Conservation (phyloP, 2,888 invertebrate species). For the Ornithoptera alexandrae region DNA sequence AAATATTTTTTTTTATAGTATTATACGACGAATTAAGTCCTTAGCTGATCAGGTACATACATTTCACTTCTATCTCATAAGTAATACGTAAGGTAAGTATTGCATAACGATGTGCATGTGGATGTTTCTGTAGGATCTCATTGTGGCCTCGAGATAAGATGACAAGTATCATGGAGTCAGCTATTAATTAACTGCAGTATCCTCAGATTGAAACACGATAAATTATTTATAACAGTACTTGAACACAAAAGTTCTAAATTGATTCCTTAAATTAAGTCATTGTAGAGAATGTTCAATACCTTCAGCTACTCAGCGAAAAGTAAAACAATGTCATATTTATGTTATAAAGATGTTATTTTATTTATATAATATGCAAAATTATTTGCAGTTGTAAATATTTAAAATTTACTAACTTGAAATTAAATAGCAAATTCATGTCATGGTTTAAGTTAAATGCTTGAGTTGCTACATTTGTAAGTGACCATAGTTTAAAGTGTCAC, state of each 20-base stretch:
- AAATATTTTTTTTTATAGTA: too few relatives aligned
- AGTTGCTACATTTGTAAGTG: constrained; percentile 28
- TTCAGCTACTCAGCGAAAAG: too few relatives aligned
- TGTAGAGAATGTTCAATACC: too few relatives aligned
- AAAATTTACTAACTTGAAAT: background rate
- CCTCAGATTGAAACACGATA: background rate
- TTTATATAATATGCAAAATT: background rate
- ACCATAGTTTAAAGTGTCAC: constrained; percentile 28
- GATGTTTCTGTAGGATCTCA: background rate
- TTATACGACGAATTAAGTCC: too few relatives aligned
- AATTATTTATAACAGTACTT: background rate
- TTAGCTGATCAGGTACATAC: too few relatives aligned
- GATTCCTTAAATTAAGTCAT: too few relatives aligned
- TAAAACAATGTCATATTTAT: too few relatives aligned
- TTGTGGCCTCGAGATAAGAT: background rate
- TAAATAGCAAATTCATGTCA: constrained; percentile 24
- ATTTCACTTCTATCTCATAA: too few relatives aligned
- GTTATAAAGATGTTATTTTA: background rate
- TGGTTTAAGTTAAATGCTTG: constrained; percentile 11
- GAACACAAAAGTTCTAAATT: background rate
- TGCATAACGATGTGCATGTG: background rate
- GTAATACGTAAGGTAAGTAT: too few relatives aligned
- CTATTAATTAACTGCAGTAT: background rate
- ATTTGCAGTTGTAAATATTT: background rate
- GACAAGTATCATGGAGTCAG: background rate